These are phyloP conservation scores for Icerya purchasi DNA, from an alignment of 2,888 invertebrate species.

Conservation along the genomic window DNA sequence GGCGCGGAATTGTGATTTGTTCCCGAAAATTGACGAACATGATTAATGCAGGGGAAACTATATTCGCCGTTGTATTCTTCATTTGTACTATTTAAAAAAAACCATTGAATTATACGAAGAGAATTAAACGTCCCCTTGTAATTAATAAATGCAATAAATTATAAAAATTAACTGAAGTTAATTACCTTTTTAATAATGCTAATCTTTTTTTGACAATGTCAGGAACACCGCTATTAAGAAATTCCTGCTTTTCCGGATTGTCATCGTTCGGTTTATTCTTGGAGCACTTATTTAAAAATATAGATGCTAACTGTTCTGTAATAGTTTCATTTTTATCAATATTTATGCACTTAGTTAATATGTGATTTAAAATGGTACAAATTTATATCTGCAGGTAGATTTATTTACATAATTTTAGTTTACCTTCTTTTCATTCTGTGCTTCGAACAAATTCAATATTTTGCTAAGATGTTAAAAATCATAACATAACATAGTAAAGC, in stretches of 20 bases:
- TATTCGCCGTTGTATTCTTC: not conserved
- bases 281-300: not conserved
- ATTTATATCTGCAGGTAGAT: too few species aligned
- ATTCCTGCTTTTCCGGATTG: not conserved
- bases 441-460: too few species aligned
- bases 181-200: conserved; percentile 8
- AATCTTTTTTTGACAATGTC: conserved; percentile 8
- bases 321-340: too few species aligned
- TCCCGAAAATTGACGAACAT: not conserved
- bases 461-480: too few species aligned
- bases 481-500: too few species aligned
- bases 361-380: too few species aligned
- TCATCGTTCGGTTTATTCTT: not conserved
- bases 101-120: not conserved
- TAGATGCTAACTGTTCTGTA: not conserved
- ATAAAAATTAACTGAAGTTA: not conserved
- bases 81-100: not conserved
- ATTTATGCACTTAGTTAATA: too few species aligned
- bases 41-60: not conserved
- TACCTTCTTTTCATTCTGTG: not conserved
- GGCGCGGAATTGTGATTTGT: too few species aligned
- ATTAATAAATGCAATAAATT: too few species aligned
- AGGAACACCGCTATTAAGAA: conserved; percentile 8
- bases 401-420: not conserved
- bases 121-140: not conserved